These are phyloP conservation scores for Drosophila niveifrons DNA, from an alignment of 2,888 invertebrate genomes.

Conservation along the genomic window DNA sequence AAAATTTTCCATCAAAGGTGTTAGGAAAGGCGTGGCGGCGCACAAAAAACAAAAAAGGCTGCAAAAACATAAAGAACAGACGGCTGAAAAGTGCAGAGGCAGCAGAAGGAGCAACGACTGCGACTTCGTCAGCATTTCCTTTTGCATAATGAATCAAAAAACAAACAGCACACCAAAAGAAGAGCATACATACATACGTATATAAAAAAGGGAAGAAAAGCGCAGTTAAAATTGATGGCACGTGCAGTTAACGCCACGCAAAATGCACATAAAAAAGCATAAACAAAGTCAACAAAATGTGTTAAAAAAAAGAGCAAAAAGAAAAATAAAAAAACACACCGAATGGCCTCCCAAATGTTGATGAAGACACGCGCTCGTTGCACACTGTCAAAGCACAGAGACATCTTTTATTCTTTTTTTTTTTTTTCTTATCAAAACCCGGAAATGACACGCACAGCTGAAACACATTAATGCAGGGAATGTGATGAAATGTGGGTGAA, in stretches of 20 bases:
- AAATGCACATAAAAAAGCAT: constrained; percentile 73
- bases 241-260: constrained; percentile 77
- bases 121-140: constrained; percentile 18
- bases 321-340: neutral
- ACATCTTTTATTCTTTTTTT: constrained; percentile 33
- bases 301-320: constrained; percentile 46
- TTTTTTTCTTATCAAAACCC: constrained; percentile 44
- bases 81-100: constrained; percentile 8
- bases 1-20: constrained; percentile 49
- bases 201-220: constrained; percentile 52
- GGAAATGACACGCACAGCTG: constrained; percentile 66
- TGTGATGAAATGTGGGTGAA: constrained; percentile 34
- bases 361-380: constrained; percentile 60
- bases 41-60: constrained; percentile 10
- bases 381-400: constrained; percentile 31
- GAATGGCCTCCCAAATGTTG: constrained; percentile 56
- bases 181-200: constrained; percentile 34
- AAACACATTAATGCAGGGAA: constrained; percentile 31
- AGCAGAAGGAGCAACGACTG: constrained; percentile 5
- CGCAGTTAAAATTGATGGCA: constrained; percentile 74
- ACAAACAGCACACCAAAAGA: constrained; percentile 18
- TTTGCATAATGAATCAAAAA: constrained; percentile 56
- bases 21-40: constrained; percentile 37
- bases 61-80: neutral
- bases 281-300: constrained; percentile 51